phyloP scores from a whole-genome alignment of 92 coral and sea anemone species.

The Meandrina meandrites region DNA sequence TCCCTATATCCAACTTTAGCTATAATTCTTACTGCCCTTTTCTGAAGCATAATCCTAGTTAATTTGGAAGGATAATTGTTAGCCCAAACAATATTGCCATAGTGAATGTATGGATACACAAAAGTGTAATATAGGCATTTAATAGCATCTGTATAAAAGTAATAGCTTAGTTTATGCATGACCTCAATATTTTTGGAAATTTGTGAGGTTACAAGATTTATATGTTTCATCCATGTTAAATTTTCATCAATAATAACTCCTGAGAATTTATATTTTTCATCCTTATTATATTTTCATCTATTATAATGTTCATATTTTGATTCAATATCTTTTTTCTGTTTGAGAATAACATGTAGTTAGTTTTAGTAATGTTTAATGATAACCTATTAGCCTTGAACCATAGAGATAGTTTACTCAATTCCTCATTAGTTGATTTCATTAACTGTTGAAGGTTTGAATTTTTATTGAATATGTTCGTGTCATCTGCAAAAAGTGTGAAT shows the following conservation, averaged over 20 bases:
- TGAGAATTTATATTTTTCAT: not conserved
- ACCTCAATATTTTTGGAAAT: not conserved
- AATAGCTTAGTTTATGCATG: not conserved
- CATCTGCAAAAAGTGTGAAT: not conserved
- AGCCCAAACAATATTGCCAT: slow-evolving; percentile 6
- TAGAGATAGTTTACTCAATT: too few relatives aligned
- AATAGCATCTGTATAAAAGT: not conserved
- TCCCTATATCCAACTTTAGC: slow-evolving; percentile 3
- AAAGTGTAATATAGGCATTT: not conserved
- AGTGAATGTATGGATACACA: not conserved
- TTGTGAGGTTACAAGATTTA: not conserved
- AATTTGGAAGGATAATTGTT: not conserved
- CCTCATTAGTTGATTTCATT: not conserved
- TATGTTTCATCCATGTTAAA: slow-evolving; percentile 1
- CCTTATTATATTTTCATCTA: not conserved
- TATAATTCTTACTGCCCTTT: too few relatives aligned
- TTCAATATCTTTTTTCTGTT: not conserved
- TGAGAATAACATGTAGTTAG: slow-evolving; percentile 9
- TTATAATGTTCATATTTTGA: not conserved
- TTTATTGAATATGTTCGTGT: not conserved
- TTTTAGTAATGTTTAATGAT: not conserved
- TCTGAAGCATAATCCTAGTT: not conserved
- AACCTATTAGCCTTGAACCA: not conserved
- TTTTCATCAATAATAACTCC: not conserved
- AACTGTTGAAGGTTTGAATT: not conserved